Conservation (phyloP, 1,140 invertebrate genomes). For the Ylistrum balloti region DNA sequence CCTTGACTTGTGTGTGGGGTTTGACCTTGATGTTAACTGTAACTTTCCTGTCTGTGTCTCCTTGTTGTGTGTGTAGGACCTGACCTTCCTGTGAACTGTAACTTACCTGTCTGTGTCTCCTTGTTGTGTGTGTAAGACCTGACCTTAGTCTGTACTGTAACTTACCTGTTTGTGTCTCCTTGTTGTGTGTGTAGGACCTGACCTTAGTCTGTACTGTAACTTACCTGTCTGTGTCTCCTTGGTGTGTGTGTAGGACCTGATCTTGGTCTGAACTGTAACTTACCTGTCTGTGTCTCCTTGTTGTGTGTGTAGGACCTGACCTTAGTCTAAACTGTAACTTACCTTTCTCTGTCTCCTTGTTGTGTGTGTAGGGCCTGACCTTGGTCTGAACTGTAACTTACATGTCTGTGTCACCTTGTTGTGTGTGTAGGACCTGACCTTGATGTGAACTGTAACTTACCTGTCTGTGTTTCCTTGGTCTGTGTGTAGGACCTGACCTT, state of each 20-base stretch:
- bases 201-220: too few species aligned
- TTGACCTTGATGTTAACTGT: too few species aligned
- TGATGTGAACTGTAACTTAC: slow-evolving; percentile 86
- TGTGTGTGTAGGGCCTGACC: slow-evolving; percentile 87
- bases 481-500: slow-evolving; percentile 89
- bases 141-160: slow-evolving; percentile 82
- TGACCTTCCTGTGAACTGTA: slow-evolving; percentile 83
- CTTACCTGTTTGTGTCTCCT: not conserved
- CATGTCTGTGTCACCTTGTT: slow-evolving; percentile 86
- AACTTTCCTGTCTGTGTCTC: too few species aligned
- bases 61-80: slow-evolving; percentile 86
- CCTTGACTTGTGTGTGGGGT: too few species aligned
- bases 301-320: slow-evolving; percentile 85
- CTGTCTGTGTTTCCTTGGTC: slow-evolving; percentile 86
- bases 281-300: slow-evolving; percentile 86
- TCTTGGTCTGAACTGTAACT: slow-evolving; percentile 82
- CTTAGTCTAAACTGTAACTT: slow-evolving; percentile 80
- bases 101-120: slow-evolving; percentile 84
- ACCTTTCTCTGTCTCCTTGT: slow-evolving; percentile 58
- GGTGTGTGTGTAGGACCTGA: slow-evolving; percentile 86
- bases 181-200: too few species aligned
- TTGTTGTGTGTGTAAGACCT: slow-evolving; percentile 83
- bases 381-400: slow-evolving; percentile 84
- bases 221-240: too few species aligned
- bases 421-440: slow-evolving; percentile 88